phyloP scores from a whole-genome alignment of 2,113 vertebrate genomes.

The Archocentrus centrarchus region DNA sequence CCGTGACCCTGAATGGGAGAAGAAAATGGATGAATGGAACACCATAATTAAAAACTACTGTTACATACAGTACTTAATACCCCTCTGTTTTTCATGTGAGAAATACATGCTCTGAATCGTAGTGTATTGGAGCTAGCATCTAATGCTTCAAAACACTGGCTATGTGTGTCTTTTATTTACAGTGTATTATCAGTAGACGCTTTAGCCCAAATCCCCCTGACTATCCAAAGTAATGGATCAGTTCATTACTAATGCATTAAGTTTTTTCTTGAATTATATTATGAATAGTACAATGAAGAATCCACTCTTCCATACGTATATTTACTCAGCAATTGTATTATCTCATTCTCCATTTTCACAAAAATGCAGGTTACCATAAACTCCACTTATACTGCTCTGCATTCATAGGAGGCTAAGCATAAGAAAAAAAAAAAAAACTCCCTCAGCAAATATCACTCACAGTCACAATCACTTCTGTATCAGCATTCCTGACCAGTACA shows the following conservation, averaged over 20 bases:
- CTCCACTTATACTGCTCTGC: not conserved
- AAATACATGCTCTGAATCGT: not conserved
- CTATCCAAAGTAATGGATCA: not conserved
- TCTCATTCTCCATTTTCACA: not conserved
- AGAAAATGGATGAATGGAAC: not conserved
- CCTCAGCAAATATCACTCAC: slow-evolving; percentile 19
- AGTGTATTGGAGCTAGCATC: not conserved
- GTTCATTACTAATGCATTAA: not conserved
- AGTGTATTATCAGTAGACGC: not conserved
- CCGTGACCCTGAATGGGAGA: not conserved
- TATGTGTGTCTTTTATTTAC: not conserved
- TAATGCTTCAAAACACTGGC: not conserved
- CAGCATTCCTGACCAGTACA: slow-evolving; percentile 19
- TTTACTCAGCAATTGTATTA: slow-evolving; percentile 1
- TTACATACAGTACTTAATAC: not conserved
- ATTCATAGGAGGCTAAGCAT: not conserved
- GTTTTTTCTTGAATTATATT: not conserved
- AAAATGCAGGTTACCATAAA: not conserved
- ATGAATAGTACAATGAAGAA: not conserved
- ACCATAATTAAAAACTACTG: not conserved
- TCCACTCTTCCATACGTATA: not conserved
- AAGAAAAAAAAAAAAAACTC: not conserved
- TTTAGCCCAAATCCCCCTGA: not conserved
- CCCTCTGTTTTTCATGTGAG: not conserved
- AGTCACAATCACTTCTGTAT: not conserved